These are phyloP conservation scores for Bombus ignitus DNA, from an alignment of 1,140 invertebrate genomes.

Conservation along the genomic window DNA sequence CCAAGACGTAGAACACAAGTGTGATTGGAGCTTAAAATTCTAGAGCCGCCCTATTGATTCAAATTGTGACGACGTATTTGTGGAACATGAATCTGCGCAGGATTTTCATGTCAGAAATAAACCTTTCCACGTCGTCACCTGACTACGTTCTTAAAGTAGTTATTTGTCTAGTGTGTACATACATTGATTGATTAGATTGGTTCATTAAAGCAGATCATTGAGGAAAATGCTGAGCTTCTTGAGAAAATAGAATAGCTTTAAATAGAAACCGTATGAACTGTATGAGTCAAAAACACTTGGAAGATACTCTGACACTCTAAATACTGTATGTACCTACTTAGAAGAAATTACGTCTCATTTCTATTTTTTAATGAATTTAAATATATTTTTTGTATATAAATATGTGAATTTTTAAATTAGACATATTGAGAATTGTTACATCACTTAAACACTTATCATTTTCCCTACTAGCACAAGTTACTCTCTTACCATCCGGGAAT, in stretches of 20 bases:
- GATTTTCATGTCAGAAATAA: conserved; percentile 23
- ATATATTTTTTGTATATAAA: conserved; percentile 18
- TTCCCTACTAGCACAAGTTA: not conserved
- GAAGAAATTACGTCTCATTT: not conserved
- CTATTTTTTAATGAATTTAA: not conserved
- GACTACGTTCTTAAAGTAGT: not conserved
- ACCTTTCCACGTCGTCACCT: not conserved
- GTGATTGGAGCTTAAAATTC: conserved; percentile 27
- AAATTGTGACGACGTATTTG: conserved; percentile 19
- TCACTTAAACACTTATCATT: not conserved
- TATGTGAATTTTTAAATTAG: not conserved
- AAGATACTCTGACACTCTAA: not conserved
- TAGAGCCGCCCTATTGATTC: conserved; percentile 57
- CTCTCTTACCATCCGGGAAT: not conserved
- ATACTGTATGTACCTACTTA: too few relatives aligned
- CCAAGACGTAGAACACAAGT: not conserved
- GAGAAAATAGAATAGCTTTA: not conserved
- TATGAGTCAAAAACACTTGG: not conserved
- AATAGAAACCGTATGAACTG: not conserved
- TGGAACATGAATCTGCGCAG: conserved; percentile 34
- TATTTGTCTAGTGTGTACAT: not conserved
- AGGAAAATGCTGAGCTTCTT: not conserved
- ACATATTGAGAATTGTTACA: not conserved
- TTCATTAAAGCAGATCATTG: not conserved
- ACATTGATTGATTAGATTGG: not conserved